Conservation (phyloP, 2,113 vertebrate species). For the Anolis carolinensis region DNA sequence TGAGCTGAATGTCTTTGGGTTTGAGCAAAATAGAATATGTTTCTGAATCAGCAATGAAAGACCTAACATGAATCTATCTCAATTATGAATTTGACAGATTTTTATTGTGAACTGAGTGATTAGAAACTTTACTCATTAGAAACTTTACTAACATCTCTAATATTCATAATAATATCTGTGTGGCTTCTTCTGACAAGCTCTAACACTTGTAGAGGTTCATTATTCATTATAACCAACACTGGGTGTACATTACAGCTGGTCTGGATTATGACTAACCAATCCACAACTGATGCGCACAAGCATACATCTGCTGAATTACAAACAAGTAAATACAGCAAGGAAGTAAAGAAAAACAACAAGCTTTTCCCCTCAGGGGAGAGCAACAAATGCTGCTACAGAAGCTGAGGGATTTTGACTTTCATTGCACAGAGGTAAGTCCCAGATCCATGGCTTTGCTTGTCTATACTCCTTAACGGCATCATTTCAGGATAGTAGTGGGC, state of each 20-base stretch:
- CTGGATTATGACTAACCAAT: background rate
- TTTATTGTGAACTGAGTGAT: background rate
- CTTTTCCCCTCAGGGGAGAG: too few relatives aligned
- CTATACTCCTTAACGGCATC: too few relatives aligned
- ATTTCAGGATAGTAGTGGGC: too few relatives aligned
- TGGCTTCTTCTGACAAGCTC: background rate
- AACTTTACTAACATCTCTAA: too few relatives aligned
- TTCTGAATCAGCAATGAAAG: background rate
- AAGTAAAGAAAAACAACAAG: too few relatives aligned
- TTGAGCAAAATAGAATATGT: background rate
- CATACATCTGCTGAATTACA: background rate
- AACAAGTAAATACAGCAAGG: background rate
- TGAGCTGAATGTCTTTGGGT: background rate
- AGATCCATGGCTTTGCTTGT: too few relatives aligned
- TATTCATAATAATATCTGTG: background rate
- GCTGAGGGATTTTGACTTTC: too few relatives aligned
- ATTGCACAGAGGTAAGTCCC: too few relatives aligned
- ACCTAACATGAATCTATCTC: background rate
- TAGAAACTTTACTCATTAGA: background rate
- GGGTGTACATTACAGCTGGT: background rate
- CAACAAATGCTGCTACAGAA: too few relatives aligned
- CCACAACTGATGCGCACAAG: background rate
- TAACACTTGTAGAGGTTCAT: background rate
- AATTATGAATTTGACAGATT: background rate
- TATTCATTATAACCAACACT: conserved; percentile 1